Evolutionary conservation across 2,888 invertebrate genomes (phyloP).

Genomic region (Pandemis cinnamomeana): DNA sequence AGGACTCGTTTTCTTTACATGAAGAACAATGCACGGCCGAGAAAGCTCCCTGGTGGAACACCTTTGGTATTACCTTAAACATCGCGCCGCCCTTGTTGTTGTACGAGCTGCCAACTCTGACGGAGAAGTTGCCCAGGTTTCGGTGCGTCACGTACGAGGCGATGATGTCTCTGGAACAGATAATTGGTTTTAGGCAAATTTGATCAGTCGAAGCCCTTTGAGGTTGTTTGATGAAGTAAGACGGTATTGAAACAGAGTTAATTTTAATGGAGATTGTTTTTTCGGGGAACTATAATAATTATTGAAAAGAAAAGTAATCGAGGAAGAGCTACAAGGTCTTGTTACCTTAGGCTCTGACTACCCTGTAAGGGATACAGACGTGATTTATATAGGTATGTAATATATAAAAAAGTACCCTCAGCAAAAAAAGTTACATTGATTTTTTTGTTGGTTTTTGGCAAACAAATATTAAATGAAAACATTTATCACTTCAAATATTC

Average conservation of each 20-base stretch:
- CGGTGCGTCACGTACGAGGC: constrained; percentile 71
- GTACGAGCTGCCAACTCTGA: constrained; percentile 72
- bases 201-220: constrained; percentile 4
- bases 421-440: too few species aligned
- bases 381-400: too few species aligned
- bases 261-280: neutral
- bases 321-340: too few species aligned
- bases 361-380: too few species aligned
- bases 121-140: constrained; percentile 63
- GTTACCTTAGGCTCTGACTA: too few species aligned
- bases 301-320: too few species aligned
- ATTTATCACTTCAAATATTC: too few species aligned
- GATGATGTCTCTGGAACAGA: constrained; percentile 61
- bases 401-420: neutral
- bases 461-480: too few species aligned
- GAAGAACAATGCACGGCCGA: neutral
- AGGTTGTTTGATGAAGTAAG: constrained; percentile 1
- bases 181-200: constrained; percentile 13
- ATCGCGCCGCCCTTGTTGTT: constrained; percentile 70
- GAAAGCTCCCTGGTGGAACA: neutral
- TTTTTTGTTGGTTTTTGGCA: too few species aligned
- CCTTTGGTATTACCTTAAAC: constrained; percentile 58
- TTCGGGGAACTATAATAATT: too few species aligned
- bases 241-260: neutral
- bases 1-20: neutral